Conservation (phyloP, 2,797 vertebrate genomes). For the Oophaga sylvatica region DNA sequence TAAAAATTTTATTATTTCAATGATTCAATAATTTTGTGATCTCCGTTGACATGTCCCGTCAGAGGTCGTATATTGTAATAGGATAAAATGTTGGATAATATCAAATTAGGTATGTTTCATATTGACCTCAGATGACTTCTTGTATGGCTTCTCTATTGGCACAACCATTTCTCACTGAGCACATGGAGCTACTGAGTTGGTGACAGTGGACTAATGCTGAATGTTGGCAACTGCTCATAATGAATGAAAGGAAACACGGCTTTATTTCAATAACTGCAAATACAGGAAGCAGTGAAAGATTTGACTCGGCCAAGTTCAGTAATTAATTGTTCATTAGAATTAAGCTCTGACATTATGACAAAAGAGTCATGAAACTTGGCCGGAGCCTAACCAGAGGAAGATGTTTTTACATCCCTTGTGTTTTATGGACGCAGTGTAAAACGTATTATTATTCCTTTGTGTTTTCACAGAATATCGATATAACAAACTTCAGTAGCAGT, state of each 20-base stretch:
- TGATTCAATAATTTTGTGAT: no score
- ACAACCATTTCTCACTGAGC: not conserved
- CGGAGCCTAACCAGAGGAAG: not conserved
- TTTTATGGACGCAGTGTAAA: not conserved
- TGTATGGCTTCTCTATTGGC: not conserved
- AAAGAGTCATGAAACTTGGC: constrained; percentile 23
- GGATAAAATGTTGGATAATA: not conserved
- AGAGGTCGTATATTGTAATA: not conserved
- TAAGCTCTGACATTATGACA: constrained; percentile 27
- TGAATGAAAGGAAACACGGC: constrained; percentile 22
- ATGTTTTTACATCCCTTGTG: constrained; percentile 14
- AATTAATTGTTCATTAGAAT: constrained; percentile 54
- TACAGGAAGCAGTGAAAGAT: constrained; percentile 44
- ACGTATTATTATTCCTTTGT: constrained; percentile 42
- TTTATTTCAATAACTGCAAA: constrained; percentile 35
- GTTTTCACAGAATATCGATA: constrained; percentile 83
- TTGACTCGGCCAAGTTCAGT: constrained; percentile 11
- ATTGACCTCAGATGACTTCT: not conserved
- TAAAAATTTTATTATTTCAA: no score
- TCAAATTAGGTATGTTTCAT: not conserved
- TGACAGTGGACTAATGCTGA: constrained; percentile 1
- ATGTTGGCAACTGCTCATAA: constrained; percentile 32
- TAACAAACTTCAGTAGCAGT: constrained; percentile 94
- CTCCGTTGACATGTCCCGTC: no score
- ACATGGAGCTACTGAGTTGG: not conserved